Evolutionary conservation across 2,888 invertebrate genomes (phyloP), one percentile per base, ranked within the genome.

Genomic region (Sesamia inferens): DNA sequence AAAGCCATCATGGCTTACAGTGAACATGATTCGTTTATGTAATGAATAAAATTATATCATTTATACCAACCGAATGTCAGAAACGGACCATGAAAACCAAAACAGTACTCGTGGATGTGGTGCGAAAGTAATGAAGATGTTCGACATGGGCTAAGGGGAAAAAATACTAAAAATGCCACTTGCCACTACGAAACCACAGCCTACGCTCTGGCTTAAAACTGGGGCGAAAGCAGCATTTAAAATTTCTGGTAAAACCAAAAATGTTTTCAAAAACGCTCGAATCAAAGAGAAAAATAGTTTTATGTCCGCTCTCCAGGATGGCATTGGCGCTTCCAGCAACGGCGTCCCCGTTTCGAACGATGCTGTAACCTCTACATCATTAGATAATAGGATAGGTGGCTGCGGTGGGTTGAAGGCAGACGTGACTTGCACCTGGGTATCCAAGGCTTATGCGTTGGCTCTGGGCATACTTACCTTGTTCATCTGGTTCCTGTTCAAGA

Each of bases 391-490:
- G 7, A 14, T 14, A 10, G 16, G 2, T 13, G 14, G 5, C 22
- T 6, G 6, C 13, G 22, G 16, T 2, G 22, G 19, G 22, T 22
- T 58, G n/a, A 10, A 16, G 14, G 5, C n/a, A n/a, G 73, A 31
- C 0, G 5, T 7, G 10, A 5, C 7, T 14, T 39, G 44, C 14
- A 48, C n/a, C 16, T n/a, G 24, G 42, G 42, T 19, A 31, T 7
- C 44, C 7, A 31, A 59, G 10, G n/a, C 13, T 39, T 51, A 31
- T 14, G 55, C 54, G 7, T n/a, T 75, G 13, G 44, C 14, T 24
- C 55, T 81, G 24, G 31, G 64, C 10, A 10, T 75, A 42, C n/a
- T 78, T 16, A 44, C 55, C n/a, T 55, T 79, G 13, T 11, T 77
- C 13, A 22, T 67, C 19, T 80, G 67, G 81, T 68, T 57, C 14